Conservation (phyloP, 2,888 invertebrate genomes). For the Achlya flavicornis region DNA sequence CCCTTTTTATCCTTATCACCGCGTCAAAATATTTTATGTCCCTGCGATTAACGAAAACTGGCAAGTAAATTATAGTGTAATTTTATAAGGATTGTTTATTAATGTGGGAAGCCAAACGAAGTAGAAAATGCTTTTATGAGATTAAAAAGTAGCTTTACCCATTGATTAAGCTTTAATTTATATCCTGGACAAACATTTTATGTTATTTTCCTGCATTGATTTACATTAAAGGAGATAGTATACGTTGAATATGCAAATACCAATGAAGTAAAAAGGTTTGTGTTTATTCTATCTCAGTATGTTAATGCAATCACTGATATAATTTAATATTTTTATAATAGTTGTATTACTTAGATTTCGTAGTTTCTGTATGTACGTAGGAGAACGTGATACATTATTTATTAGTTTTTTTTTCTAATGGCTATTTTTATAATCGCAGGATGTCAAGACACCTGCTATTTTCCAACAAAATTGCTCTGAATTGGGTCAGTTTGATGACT, state of each 20-base stretch:
- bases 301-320: no score
- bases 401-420: neutral
- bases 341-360: no score
- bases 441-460: constrained; percentile 42
- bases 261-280: no score
- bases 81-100: constrained; percentile 45
- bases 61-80: constrained; percentile 45
- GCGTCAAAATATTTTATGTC: constrained; percentile 80
- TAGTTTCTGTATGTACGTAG: no score
- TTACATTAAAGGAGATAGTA: neutral
- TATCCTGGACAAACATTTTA: neutral
- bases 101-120: constrained; percentile 35
- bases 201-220: neutral
- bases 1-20: constrained; percentile 70
- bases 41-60: constrained; percentile 56
- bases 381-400: neutral
- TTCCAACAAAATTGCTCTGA: constrained; percentile 37
- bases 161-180: neutral
- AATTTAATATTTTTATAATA: no score
- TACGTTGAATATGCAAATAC: no score
- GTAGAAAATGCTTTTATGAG: constrained; percentile 5
- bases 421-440: neutral
- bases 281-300: no score
- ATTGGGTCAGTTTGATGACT: constrained; percentile 42
- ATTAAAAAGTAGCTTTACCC: neutral